Conservation (phyloP, 2,888 invertebrate genomes). For the Andrena hattorfiana region DNA sequence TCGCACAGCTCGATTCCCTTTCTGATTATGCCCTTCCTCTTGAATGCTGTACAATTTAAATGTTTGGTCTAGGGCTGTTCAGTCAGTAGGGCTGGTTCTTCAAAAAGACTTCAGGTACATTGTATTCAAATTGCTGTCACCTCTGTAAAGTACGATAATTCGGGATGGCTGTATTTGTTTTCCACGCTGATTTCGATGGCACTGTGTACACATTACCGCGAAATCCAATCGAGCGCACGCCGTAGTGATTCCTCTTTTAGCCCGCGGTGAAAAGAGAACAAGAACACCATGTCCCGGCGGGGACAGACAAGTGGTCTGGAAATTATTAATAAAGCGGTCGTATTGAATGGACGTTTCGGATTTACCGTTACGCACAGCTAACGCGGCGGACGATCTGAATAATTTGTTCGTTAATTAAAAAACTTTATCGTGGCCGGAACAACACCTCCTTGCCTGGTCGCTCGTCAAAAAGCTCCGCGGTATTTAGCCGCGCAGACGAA, state of each 20-base stretch:
- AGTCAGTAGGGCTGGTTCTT: no score
- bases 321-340: conserved; percentile 48
- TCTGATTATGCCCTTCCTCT: no score
- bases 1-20: no score
- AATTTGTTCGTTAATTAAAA: conserved; percentile 69
- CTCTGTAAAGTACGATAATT: no score
- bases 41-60: no score
- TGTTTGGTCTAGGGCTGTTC: no score
- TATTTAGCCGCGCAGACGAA: conserved; percentile 59
- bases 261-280: not conserved
- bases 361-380: conserved; percentile 42
- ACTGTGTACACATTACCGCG: conserved; percentile 3
- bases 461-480: conserved; percentile 54
- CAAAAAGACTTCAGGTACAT: no score
- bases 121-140: no score
- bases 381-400: conserved; percentile 48
- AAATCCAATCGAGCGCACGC: conserved; percentile 14
- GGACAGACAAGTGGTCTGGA: conserved; percentile 55
- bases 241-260: conserved; percentile 2
- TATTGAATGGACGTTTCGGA: conserved; percentile 42
- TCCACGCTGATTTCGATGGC: not conserved
- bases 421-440: conserved; percentile 58
- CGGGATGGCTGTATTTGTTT: not conserved
- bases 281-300: conserved; percentile 1
- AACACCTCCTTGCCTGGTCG: conserved; percentile 62